Conservation (phyloP, 2,113 vertebrate species). For the Gnathonemus echidnorhynchus region DNA sequence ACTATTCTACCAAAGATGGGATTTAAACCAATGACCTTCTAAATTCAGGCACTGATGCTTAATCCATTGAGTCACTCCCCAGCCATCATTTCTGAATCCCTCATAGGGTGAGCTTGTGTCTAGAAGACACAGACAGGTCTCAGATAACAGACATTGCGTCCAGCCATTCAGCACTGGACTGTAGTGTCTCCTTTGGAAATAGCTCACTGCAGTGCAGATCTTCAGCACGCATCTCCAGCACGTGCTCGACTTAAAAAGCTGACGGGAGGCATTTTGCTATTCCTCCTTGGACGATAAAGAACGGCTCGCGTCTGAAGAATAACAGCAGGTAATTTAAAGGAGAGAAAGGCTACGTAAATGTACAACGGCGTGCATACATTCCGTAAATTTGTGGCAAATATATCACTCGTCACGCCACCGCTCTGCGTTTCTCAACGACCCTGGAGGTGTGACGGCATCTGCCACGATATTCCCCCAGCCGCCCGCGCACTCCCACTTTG, state of each 20-base stretch:
- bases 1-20: background rate
- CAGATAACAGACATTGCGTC: background rate
- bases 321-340: conserved; percentile 20
- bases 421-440: background rate
- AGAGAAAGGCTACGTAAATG: conserved; percentile 8
- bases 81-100: background rate
- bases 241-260: background rate
- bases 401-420: conserved; percentile 1
- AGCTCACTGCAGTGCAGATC: background rate
- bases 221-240: background rate
- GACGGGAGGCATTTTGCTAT: background rate
- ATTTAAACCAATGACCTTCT: background rate
- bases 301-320: conserved; percentile 20
- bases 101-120: background rate
- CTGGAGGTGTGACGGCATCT: background rate
- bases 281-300: conserved; percentile 31
- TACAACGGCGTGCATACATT: background rate
- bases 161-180: background rate
- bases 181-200: background rate
- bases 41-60: background rate
- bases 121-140: background rate
- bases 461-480: background rate
- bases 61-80: background rate
- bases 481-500: background rate
- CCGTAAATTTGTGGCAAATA: background rate